phyloP scores from a whole-genome alignment of 2,888 invertebrate genomes.

The Cheilosia impressa region DNA sequence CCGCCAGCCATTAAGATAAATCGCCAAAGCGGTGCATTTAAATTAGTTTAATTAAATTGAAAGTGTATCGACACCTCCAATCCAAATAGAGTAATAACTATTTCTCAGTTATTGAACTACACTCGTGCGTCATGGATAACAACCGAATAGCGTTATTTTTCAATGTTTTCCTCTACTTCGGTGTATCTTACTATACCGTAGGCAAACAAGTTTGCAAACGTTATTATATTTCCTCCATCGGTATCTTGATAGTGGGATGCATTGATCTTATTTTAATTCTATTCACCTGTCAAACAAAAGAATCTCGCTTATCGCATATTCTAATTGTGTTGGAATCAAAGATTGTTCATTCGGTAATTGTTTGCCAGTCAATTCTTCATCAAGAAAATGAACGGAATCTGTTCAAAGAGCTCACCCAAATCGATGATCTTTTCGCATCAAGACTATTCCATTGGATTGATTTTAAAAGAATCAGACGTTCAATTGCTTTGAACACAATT shows the following conservation, averaged over 20 bases:
- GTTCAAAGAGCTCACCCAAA: slow-evolving; percentile 31
- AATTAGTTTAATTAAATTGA: slow-evolving; percentile 12
- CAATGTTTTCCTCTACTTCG: slow-evolving; percentile 17
- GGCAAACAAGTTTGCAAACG: background rate
- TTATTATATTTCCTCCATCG: background rate
- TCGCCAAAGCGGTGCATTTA: background rate
- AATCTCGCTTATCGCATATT: background rate
- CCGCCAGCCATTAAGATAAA: background rate
- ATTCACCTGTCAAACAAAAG: background rate
- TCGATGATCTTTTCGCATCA: slow-evolving; percentile 45
- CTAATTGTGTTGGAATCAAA: background rate
- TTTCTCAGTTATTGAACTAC: background rate
- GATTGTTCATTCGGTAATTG: slow-evolving; percentile 3
- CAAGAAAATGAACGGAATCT: slow-evolving; percentile 8
- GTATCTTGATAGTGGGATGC: background rate
- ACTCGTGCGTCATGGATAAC: slow-evolving; percentile 39
- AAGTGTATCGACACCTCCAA: background rate
- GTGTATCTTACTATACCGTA: slow-evolving; percentile 8
- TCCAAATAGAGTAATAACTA: background rate
- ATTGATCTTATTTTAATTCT: background rate
- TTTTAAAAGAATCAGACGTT: slow-evolving; percentile 23
- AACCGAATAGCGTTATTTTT: slow-evolving; percentile 22
- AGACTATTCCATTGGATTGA: slow-evolving; percentile 50
- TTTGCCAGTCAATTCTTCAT: slow-evolving; percentile 28
- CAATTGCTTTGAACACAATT: background rate